phyloP scores from a whole-genome alignment of 2,797 vertebrate species.

The Acanthurus lineatus region DNA sequence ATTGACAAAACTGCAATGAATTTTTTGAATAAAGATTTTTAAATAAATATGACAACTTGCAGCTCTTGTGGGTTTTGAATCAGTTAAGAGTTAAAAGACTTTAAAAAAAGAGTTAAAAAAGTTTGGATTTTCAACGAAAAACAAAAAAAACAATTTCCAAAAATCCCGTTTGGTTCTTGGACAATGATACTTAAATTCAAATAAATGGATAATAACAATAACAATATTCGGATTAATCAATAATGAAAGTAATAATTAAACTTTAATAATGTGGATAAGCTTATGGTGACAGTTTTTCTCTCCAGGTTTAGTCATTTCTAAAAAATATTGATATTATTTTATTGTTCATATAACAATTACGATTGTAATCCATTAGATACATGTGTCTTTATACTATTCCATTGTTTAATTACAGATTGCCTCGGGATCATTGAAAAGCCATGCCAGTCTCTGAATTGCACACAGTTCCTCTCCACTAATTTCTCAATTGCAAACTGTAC shows the following conservation, averaged over 20 bases:
- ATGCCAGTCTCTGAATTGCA: slow-evolving; percentile 24
- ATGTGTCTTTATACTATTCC: neutral
- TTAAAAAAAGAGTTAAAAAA: neutral
- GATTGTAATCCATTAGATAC: neutral
- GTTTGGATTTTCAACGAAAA: no score
- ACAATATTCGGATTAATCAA: no score
- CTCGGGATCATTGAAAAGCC: neutral
- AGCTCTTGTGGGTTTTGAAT: slow-evolving; percentile 6
- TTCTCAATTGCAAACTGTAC: slow-evolving; percentile 11
- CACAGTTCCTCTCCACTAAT: slow-evolving; percentile 28
- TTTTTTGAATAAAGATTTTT: neutral
- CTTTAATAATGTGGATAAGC: no score
- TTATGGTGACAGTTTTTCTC: neutral
- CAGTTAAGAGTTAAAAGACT: no score
- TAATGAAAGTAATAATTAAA: no score
- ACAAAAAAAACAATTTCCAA: no score
- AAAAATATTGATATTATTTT: neutral
- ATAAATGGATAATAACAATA: no score
- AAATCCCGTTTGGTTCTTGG: no score
- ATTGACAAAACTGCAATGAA: neutral
- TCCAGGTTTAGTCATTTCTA: neutral
- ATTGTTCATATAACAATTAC: neutral
- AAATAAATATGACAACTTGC: neutral
- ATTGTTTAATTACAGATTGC: slow-evolving; percentile 18
- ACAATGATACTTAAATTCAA: no score